Evolutionary conservation across 2,797 vertebrate genomes (phyloP), one percentile per base, ranked within the genome.

Genomic region (Lagodon rhomboides): DNA sequence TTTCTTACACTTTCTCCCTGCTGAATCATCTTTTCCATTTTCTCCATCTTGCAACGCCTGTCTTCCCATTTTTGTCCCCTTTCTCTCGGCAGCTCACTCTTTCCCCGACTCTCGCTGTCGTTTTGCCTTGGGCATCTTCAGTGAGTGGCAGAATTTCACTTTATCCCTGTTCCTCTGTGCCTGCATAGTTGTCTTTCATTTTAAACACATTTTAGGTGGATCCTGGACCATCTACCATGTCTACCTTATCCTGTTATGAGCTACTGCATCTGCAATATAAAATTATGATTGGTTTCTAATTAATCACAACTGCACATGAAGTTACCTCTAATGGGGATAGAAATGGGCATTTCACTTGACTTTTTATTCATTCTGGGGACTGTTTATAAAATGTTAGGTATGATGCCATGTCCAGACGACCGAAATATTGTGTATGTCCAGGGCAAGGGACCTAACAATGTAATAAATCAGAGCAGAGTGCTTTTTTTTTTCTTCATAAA

Each of bases 141-240:
- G 58, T 84, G 83, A 91, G 83, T 87, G 82, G 77, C 88, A 85
- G 56, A 79, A 61, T 85, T 80, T 69, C 63, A 58, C 80, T 91
- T 86, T 72, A 82, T 91, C 73, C 79, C 44, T 68, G 15, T 79
- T 85, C 55, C 56, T 79, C 60, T 78, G 27, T 73, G 71, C 60
- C 71, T 79, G 34, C 30, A 53, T 23, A 73, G 76, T 62, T 70
- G 9, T 58, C 53, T 79, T 63, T 80, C 71, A 73, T 76, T 79
- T 81, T 56, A 64, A 83, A 79, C 66, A 47, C 53, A 30, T 69
- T 83, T 86, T 82, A 62, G 41, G 12, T 62, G 63, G 34, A 43
- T 73, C 30, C 59, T 68, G 22, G 18, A 61, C 53, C 47, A 44
- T 69, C 62, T 58, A 69, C 62, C 23, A 3, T 64, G 3, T 12